Evolutionary conservation across 2,888 invertebrate species (phyloP), one percentile per base, ranked within the genome.

Genomic region (Drosophila nr. perissopoda): DNA sequence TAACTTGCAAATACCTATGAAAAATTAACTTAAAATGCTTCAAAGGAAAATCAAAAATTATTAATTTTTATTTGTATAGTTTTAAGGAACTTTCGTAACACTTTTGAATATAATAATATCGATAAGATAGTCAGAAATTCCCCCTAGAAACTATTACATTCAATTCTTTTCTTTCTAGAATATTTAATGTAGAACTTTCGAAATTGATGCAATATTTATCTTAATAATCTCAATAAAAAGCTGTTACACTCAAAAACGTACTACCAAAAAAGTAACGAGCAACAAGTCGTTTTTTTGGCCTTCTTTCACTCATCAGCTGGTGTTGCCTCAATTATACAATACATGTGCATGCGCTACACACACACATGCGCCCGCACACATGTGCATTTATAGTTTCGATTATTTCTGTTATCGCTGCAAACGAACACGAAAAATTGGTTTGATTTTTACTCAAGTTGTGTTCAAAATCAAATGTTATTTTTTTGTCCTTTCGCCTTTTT

Each of bases 371-470:
- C 11, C 11, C 11, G 49, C 58, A 69, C 38, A 60, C 51, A 58
- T 31, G 36, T 4, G 36, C 29, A 42, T 21, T 18, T 33, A n/a
- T 29, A 18, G 31, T 56, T 65, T 71, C 78, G 78, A 78, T 78
- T 62, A 63, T 10, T 76, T 63, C 42, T 34, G 71, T 71, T 81
- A 73, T 80, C 81, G 78, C 48, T 63, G 67, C 64, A 18, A 52
- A 36, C 38, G 62, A 67, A 64, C 49, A 76, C 51, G 51, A 72
- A 63, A 65, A 58, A 67, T 61, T 76, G 80, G 75, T 80, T 80
- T 68, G 71, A 64, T 72, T 69, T 72, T 63, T 54, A 51, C 40
- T 57, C 40, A 21, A 40, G 48, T 68, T 33, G 34, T 31, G 29
- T 62, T 70, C 38, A 49, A 62, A 77, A 65, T 53, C 29, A 38